These are phyloP conservation scores for Delia radicum DNA, from an alignment of 1,140 invertebrate genomes.

Conservation along the genomic window DNA sequence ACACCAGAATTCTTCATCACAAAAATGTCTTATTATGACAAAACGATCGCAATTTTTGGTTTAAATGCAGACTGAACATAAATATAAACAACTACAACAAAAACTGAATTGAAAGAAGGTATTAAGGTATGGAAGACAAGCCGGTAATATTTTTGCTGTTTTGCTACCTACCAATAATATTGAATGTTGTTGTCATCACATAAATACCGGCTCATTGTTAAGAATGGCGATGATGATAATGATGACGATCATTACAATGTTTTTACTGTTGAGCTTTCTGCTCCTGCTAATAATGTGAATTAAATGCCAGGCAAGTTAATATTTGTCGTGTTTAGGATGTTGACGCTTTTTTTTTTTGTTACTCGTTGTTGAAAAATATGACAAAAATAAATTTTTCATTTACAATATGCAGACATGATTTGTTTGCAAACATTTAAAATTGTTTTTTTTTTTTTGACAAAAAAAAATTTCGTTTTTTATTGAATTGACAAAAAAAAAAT, in stretches of 20 bases:
- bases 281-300: conserved; percentile 9
- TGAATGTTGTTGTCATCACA: conserved; percentile 22
- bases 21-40: conserved; percentile 24
- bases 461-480: conserved; percentile 12
- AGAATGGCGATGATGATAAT: background rate
- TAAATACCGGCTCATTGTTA: conserved; percentile 15
- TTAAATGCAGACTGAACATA: background rate
- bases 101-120: background rate
- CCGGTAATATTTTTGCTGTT: conserved; percentile 5
- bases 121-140: conserved; percentile 23
- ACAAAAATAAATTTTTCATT: conserved; percentile 21
- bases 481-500: background rate
- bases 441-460: conserved; percentile 2
- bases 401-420: conserved; percentile 21
- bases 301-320: conserved; percentile 11
- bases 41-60: conserved; percentile 11
- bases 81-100: background rate
- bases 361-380: background rate
- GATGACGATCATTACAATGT: background rate
- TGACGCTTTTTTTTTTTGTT: conserved; percentile 3
- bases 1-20: conserved; percentile 11
- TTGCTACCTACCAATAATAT: conserved; percentile 1
- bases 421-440: conserved; percentile 18
- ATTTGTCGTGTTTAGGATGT: conserved; percentile 21
- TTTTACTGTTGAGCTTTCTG: background rate